A percentile compares a stretch with the other conserved stretches of the same genome.
Evolutionary conservation across 1,140 invertebrate genomes (phyloP).

Genomic region (Lineus longissimus): DNA sequence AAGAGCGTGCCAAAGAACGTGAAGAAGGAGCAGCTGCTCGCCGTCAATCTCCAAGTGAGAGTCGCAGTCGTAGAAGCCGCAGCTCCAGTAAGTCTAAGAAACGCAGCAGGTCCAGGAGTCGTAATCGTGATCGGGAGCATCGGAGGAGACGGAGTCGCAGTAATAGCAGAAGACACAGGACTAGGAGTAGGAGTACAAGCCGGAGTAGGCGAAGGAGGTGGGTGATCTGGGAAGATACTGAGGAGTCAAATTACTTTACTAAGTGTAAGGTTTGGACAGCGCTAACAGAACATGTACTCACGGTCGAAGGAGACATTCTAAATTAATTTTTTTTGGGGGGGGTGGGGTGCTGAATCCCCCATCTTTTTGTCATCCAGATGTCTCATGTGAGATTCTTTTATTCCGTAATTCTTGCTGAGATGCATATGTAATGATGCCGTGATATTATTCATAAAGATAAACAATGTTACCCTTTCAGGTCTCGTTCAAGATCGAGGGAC

Average conservation of each 20-base stretch:
- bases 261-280: constrained; percentile 1
- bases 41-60: constrained; percentile 19
- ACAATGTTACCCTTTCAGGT: constrained; percentile 15
- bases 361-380: too few species aligned
- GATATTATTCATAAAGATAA: not conserved
- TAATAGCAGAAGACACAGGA: not conserved
- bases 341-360: too few species aligned
- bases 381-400: not conserved
- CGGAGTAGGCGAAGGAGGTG: constrained; percentile 30
- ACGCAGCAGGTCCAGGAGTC: constrained; percentile 3
- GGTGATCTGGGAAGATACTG: constrained; percentile 20
- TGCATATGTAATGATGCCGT: not conserved
- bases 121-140: constrained; percentile 2
- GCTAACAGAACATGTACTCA: constrained; percentile 17
- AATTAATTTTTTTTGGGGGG: constrained; percentile 11
- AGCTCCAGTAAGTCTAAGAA: not conserved
- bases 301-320: constrained; percentile 14
- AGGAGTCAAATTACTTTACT: not conserved
- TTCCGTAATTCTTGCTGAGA: not conserved
- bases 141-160: constrained; percentile 6
- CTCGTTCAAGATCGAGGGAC: constrained; percentile 33
- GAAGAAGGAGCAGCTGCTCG: constrained; percentile 24
- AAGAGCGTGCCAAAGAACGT: constrained; percentile 30
- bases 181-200: constrained; percentile 13
- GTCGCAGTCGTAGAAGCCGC: not conserved